Percentiles rank a stretch among this genome's conserved stretches.
Evolutionary conservation across 2,888 invertebrate species (phyloP).

Genomic region (Drosophila pegasa): DNA sequence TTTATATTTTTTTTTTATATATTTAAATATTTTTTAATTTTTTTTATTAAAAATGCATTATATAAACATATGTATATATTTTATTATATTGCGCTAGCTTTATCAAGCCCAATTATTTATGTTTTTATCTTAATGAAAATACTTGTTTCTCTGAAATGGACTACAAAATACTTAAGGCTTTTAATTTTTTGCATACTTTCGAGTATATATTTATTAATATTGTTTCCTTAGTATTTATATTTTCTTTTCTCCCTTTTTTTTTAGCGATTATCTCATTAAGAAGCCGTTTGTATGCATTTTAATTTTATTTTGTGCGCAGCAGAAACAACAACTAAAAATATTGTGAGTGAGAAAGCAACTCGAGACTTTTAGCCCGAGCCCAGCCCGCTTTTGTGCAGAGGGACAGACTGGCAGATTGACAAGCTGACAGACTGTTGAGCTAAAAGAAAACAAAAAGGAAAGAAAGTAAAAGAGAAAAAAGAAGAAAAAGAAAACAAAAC

Average conservation of each 20-base stretch:
- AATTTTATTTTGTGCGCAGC: constrained; percentile 41
- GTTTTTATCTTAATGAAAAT: background rate
- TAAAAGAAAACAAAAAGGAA: background rate
- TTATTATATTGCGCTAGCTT: no score
- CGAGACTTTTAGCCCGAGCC: background rate
- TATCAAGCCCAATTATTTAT: background rate
- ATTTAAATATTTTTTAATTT: background rate
- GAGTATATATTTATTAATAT: background rate
- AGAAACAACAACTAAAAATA: constrained; percentile 4
- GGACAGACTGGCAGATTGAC: background rate
- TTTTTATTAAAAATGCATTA: background rate
- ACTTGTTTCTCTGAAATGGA: background rate
- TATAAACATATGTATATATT: background rate
- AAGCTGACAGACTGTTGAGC: constrained; percentile 1
- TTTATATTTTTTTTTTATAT: no score
- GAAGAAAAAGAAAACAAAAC: background rate
- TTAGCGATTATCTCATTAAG: constrained; percentile 78
- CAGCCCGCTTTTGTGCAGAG: constrained; percentile 17
- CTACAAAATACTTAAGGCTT: constrained; percentile 1
- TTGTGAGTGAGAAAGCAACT: background rate
- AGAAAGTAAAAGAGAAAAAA: background rate
- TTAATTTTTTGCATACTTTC: background rate
- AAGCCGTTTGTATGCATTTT: constrained; percentile 70
- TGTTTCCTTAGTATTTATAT: constrained; percentile 6
- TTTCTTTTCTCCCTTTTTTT: constrained; percentile 32